Evolutionary conservation across 2,113 vertebrate species (phyloP), one percentile per base, ranked within the genome.

Genomic region (Ramphastos sulfuratus): DNA sequence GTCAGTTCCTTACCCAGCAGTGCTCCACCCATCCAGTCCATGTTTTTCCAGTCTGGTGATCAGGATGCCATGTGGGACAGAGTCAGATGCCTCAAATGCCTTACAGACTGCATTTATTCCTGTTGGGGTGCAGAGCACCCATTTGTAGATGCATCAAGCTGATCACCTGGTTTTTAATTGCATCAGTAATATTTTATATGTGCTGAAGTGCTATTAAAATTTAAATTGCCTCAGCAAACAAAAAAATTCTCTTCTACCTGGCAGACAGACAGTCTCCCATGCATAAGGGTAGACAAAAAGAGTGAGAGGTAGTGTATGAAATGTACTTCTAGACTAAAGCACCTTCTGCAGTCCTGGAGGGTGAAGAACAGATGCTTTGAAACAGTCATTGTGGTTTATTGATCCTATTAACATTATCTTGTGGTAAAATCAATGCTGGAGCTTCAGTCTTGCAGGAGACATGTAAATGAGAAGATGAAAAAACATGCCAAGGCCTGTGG

Each of bases 341-440:
- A 61, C 90, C 52, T 95, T 94, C 61, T 95, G 76, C 82, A 94
- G 74, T 70, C 31, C 82, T 93, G 90, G 56, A 85, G 89, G 92
- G 89, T 96, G 82, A 90, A 95, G 83, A 95, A 90, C 84, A 90
- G 94, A 97, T 90, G 66, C 92, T 97, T 96, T 96, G 95, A 95
- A 97, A 97, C 69, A 93, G 95, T 96, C 88, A 61, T 97, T 67
- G 95, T 48, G 81, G 94, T 64, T 96, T 98, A 98, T 98, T 87
- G 98, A 98, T 98, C 95, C 89, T 97, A 97, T 98, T 97, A 98
- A 96, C 97, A 96, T 98, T 97, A 97, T 96, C 97, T 97, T 96
- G 94, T 91, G 90, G 95, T 93, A 81, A 96, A 96, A 98, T 98
- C 97, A 73, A 97, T 98, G 97, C 80, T 79, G 78, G 86, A 93